These are phyloP conservation scores for Oryzias woworae DNA, from an alignment of 2,113 vertebrate genomes.

Conservation along the genomic window DNA sequence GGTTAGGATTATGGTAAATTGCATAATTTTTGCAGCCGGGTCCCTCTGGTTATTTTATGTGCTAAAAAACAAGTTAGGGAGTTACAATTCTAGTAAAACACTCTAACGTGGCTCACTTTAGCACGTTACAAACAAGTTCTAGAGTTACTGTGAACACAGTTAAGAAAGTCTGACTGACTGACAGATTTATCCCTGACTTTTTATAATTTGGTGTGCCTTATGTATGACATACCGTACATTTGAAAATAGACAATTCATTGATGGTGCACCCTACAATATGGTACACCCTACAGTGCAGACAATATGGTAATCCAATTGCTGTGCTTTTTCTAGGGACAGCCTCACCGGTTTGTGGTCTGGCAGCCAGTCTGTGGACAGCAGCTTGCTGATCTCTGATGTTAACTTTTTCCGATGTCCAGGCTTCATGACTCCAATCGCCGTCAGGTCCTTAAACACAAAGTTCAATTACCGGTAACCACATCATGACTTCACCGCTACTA, in stretches of 20 bases:
- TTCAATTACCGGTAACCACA: slow-evolving; percentile 19
- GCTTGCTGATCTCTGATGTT: slow-evolving; percentile 88
- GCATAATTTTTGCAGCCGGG: no score
- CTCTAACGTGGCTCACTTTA: no score
- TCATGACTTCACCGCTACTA: slow-evolving; percentile 7
- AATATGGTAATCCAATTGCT: neutral
- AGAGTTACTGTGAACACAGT: no score
- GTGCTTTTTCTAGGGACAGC: slow-evolving; percentile 4
- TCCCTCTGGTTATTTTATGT: neutral
- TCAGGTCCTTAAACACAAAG: slow-evolving; percentile 86
- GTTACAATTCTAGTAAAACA: neutral
- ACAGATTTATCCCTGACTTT: no score
- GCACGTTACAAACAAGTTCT: no score
- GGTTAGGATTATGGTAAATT: no score
- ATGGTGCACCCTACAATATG: no score
- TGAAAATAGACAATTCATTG: no score
- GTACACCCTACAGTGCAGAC: no score
- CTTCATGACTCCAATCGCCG: slow-evolving; percentile 95
- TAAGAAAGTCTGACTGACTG: no score
- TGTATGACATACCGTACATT: no score
- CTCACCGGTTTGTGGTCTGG: slow-evolving; percentile 94
- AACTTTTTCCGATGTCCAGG: slow-evolving; percentile 98
- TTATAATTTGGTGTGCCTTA: no score
- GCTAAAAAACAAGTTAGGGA: neutral
- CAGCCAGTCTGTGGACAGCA: slow-evolving; percentile 89